Conservation (phyloP, 1,140 invertebrate genomes). For the Semibalanus balanoides region DNA sequence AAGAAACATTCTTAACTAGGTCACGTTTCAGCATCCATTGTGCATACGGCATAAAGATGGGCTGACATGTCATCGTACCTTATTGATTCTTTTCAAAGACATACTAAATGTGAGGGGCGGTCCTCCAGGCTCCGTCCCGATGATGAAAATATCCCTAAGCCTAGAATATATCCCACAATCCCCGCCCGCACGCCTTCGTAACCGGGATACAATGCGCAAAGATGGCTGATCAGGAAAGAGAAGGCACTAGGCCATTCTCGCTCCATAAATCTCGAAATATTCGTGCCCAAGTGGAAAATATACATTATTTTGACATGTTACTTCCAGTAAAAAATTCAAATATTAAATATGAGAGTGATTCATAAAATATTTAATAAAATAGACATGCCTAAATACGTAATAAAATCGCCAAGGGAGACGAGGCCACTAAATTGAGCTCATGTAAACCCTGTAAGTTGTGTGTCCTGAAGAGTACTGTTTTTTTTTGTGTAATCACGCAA, state of each 20-base stretch:
- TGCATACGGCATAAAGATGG: not conserved
- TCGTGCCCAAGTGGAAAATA: too few species aligned
- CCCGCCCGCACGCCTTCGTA: not conserved
- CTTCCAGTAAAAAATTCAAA: too few species aligned
- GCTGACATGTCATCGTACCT: not conserved
- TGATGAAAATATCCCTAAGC: not conserved
- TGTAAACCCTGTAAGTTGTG: too few species aligned
- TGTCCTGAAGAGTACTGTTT: too few species aligned
- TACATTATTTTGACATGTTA: too few species aligned
- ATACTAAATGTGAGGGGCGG: not conserved
- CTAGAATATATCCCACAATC: not conserved
- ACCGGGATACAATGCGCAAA: not conserved
- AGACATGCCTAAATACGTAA: too few species aligned
- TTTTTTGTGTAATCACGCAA: too few species aligned
- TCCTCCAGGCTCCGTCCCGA: not conserved
- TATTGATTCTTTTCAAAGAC: conserved; percentile 1
- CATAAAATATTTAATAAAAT: too few species aligned
- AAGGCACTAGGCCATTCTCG: not conserved
- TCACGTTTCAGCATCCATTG: not conserved
- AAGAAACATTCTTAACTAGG: not conserved
- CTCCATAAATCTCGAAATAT: too few species aligned
- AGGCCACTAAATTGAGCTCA: too few species aligned
- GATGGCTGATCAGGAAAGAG: not conserved
- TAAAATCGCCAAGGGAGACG: too few species aligned
- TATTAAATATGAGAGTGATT: too few species aligned